Evolutionary conservation across 2,888 invertebrate genomes (phyloP), one percentile per base, ranked within the genome.

Genomic region (Iphiclides podalirius): DNA sequence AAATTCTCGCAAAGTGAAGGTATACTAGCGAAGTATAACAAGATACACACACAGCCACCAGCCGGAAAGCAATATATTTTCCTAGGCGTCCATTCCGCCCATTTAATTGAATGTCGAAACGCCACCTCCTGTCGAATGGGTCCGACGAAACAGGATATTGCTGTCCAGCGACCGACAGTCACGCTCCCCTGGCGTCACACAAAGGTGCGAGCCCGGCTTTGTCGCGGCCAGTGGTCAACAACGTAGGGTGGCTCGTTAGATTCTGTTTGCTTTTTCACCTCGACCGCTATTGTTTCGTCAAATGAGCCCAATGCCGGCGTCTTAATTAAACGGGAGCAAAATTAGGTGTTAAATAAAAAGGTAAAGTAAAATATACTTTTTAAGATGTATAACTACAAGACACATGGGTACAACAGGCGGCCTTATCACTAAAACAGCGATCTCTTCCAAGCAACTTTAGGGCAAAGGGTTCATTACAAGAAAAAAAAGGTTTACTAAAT

Each of bases 71-170:
- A 26, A 47, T 55, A 39, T 53, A 47, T 26, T 50, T n/a, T n/a
- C 53, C 56, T n/a, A n/a, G n/a, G 47, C 55, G 54, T 14, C 9
- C 4, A 7, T 14, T 4, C 4, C 14, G 26, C 26, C 12, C 52
- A 53, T 48, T n/a, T 23, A 35, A 49, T 44, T 26, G 35, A 39
- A 43, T 20, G 44, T 20, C 51, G 34, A 36, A 42, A 36, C 52
- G 49, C 52, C 39, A 9, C 33, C 52, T 31, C 52, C 43, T 47
- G 46, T 53, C 51, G 45, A 23, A 52, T 55, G 52, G 45, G 20
- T 15, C 37, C 11, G 12, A 46, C 40, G 82, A 69, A 79, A 83
- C 74, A 76, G 79, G 83, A 85, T 84, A 84, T 80, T 79, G 70
- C 73, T 69, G 79, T 73, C 72, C 63, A n/a, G n/a, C n/a, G n/a